These are phyloP conservation scores for Ormyrus nitidulus DNA, from an alignment of 2,888 invertebrate species.

Conservation along the genomic window DNA sequence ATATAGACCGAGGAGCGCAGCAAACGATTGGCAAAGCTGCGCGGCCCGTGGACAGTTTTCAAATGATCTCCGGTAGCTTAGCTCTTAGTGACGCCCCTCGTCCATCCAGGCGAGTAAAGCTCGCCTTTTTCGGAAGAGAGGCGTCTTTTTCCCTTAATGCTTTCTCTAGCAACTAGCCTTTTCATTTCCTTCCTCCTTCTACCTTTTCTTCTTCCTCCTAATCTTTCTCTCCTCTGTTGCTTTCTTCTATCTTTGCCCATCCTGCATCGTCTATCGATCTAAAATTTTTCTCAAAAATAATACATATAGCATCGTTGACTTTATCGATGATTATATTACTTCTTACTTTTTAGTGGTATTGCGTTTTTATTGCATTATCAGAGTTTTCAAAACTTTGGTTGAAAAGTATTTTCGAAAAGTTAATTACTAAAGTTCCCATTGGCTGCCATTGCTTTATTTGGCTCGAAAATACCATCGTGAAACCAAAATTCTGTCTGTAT, in stretches of 20 bases:
- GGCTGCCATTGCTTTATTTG: conserved; percentile 11
- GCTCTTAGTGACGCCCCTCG: conserved; percentile 73
- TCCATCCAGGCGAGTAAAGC: conserved; percentile 57
- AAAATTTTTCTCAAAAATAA: conserved; percentile 43
- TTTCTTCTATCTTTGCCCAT: conserved; percentile 38
- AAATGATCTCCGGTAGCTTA: conserved; percentile 76
- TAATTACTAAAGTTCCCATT: too few species aligned
- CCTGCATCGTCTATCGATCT: conserved; percentile 42
- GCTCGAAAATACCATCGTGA: conserved; percentile 40
- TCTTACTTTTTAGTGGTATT: neutral
- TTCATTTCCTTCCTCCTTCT: conserved; percentile 30
- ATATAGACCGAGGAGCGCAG: conserved; percentile 74
- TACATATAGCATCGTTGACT: conserved; percentile 33
- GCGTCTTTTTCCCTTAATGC: conserved; percentile 60
- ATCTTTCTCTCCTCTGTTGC: conserved; percentile 47
- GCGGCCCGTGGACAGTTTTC: conserved; percentile 75
- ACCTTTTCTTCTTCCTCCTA: conserved; percentile 40
- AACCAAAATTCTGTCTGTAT: conserved; percentile 50
- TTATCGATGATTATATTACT: conserved; percentile 44
- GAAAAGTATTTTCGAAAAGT: too few species aligned
- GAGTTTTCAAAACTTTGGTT: too few species aligned
- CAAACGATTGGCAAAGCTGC: conserved; percentile 74
- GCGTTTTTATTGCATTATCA: neutral
- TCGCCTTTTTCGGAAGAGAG: conserved; percentile 61
- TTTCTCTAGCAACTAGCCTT: conserved; percentile 60